Evolutionary conservation across 2,113 vertebrate species (phyloP).

Genomic region (Sinocyclocheilus maitianheensis): DNA sequence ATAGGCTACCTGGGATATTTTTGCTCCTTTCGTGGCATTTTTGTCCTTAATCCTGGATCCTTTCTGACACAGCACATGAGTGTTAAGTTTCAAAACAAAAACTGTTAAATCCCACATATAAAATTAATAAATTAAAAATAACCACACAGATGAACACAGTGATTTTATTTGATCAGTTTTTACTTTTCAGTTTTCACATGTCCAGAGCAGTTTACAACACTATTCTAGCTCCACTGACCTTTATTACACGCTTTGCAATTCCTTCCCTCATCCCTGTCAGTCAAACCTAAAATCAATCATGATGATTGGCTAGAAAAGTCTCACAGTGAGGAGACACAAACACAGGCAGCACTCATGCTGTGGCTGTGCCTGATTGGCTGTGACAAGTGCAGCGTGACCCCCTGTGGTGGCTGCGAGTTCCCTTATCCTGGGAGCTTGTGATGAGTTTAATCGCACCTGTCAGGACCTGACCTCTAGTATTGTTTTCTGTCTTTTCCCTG

Average conservation of each 20-base stretch:
- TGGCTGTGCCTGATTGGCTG: slow-evolving; percentile 63
- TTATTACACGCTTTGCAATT: neutral
- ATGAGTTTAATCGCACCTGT: slow-evolving; percentile 67
- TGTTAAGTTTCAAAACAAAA: no score
- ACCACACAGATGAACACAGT: neutral
- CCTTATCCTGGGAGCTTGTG: slow-evolving; percentile 54
- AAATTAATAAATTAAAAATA: neutral
- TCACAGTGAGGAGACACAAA: slow-evolving; percentile 56
- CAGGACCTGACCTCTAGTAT: slow-evolving; percentile 60
- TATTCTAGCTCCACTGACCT: neutral
- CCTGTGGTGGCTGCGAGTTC: slow-evolving; percentile 61
- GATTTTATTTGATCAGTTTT: neutral
- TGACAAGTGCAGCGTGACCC: slow-evolving; percentile 62
- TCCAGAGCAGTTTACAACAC: neutral
- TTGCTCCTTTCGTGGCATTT: neutral
- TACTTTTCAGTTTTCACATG: neutral
- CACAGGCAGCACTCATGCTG: slow-evolving; percentile 48
- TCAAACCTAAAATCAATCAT: slow-evolving; percentile 38
- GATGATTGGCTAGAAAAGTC: slow-evolving; percentile 51
- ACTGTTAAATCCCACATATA: no score
- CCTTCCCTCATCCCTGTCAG: neutral
- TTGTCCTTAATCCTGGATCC: neutral
- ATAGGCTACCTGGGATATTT: neutral
- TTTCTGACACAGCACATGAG: neutral
- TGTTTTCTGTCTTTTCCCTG: slow-evolving; percentile 27